Evolutionary conservation across 2,113 vertebrate genomes (phyloP).

Genomic region (Isurus oxyrinchus): DNA sequence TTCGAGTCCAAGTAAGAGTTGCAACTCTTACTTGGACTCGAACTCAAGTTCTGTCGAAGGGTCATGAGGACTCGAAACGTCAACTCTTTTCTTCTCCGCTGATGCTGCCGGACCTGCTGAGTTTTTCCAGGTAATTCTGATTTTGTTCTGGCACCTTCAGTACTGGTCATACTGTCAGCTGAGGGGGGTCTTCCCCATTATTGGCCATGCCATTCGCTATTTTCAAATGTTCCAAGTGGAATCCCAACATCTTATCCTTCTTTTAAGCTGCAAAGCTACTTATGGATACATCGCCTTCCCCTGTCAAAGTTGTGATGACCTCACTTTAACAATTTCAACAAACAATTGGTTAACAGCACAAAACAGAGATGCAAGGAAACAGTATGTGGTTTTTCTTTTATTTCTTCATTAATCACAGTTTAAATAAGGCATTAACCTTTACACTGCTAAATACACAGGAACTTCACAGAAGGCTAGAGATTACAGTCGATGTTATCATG

Average conservation of each 20-base stretch:
- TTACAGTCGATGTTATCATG: neutral
- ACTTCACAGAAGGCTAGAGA: slow-evolving; percentile 9
- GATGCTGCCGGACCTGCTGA: too few relatives aligned
- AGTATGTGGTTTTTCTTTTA: neutral
- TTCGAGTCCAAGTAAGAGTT: too few relatives aligned
- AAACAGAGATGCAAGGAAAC: neutral
- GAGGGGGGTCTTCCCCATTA: neutral
- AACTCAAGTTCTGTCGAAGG: too few relatives aligned
- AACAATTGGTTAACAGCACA: neutral
- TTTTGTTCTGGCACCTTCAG: neutral
- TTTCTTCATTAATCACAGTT: slow-evolving; percentile 1
- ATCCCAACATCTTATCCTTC: neutral
- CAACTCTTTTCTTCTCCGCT: too few relatives aligned
- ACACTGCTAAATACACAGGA: neutral
- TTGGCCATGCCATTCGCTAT: neutral
- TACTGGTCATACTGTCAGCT: neutral
- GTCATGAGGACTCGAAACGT: too few relatives aligned
- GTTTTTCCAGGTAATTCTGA: too few relatives aligned
- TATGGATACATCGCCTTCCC: too few relatives aligned
- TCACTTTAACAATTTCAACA: neutral
- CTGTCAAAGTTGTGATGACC: neutral
- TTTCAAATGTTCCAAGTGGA: neutral
- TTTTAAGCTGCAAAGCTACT: neutral
- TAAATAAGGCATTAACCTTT: neutral
- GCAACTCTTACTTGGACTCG: too few relatives aligned